Evolutionary conservation across 2,797 vertebrate species (phyloP).

Genomic region (Ptychadena robeensis): DNA sequence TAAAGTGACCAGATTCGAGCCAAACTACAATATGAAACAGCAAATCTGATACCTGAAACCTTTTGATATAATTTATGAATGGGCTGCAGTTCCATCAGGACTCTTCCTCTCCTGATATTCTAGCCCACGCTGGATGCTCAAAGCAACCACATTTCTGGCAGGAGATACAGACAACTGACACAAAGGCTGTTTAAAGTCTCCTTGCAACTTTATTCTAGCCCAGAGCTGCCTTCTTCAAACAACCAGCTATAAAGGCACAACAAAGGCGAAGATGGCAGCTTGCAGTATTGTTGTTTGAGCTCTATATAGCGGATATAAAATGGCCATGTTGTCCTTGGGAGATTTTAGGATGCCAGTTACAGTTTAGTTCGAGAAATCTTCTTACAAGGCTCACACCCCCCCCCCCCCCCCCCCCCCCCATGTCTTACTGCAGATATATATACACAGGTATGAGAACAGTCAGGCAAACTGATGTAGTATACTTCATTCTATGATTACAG

Average conservation of each 20-base stretch:
- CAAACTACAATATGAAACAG: not conserved
- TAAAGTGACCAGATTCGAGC: no score
- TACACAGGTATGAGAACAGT: not conserved
- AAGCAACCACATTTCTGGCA: not conserved
- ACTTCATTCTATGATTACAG: no score
- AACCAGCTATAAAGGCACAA: not conserved
- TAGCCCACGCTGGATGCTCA: not conserved
- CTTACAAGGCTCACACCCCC: not conserved
- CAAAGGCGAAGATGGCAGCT: slow-evolving; percentile 25
- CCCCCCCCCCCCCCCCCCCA: no score
- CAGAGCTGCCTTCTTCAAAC: slow-evolving; percentile 38
- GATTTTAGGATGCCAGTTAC: not conserved
- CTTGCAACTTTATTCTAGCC: slow-evolving; percentile 23
- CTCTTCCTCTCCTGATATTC: not conserved
- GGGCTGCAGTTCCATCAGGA: not conserved
- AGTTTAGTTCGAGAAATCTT: not conserved
- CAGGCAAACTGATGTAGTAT: not conserved
- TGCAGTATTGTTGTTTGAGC: slow-evolving; percentile 20
- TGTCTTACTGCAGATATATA: not conserved
- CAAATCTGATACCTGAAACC: not conserved
- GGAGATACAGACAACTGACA: slow-evolving; percentile 16
- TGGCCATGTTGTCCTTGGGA: slow-evolving; percentile 10
- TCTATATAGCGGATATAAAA: slow-evolving; percentile 4
- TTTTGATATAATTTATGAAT: not conserved
- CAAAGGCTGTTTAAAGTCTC: slow-evolving; percentile 20